Percentiles rank a stretch among this genome's conserved stretches.
These are phyloP conservation scores for Bovichtus variegatus DNA, from an alignment of 2,797 vertebrate genomes.

Conservation along the genomic window DNA sequence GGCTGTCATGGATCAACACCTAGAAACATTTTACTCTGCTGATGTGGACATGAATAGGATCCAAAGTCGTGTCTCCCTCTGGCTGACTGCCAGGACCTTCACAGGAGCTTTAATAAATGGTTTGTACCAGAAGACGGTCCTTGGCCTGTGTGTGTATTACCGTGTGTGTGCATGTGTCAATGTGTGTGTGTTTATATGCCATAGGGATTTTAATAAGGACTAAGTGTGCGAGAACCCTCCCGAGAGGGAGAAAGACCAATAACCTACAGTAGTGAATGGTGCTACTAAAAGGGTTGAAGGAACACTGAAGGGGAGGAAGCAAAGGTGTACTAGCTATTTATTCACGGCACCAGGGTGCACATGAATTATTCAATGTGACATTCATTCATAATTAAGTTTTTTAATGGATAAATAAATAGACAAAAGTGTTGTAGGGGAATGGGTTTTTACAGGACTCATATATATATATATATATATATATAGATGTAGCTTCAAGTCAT, in stretches of 20 bases:
- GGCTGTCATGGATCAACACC: constrained; percentile 85
- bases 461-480: too few relatives aligned
- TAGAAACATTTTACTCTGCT: constrained; percentile 85
- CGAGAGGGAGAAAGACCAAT: constrained; percentile 78
- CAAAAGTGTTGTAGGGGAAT: constrained; percentile 62
- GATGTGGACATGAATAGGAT: constrained; percentile 84
- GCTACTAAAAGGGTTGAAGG: constrained; percentile 80
- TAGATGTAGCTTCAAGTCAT: constrained; percentile 60
- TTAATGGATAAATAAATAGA: constrained; percentile 86
- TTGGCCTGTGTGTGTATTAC: constrained; percentile 63
- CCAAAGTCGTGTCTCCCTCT: constrained; percentile 84
- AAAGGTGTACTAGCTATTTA: constrained; percentile 78
- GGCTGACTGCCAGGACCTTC: constrained; percentile 86
- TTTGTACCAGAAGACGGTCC: constrained; percentile 83
- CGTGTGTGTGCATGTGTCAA: constrained; percentile 11
- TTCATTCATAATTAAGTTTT: constrained; percentile 84
- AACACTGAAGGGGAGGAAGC: constrained; percentile 76
- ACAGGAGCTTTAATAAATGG: constrained; percentile 85
- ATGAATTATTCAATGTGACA: constrained; percentile 85
- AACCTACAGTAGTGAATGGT: constrained; percentile 76
- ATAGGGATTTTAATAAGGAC: constrained; percentile 83
- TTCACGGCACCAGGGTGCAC: constrained; percentile 66
- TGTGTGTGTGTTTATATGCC: constrained; percentile 78
- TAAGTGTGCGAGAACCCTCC: constrained; percentile 79
- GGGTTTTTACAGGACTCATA: constrained; percentile 62